Evolutionary conservation across 2,113 vertebrate species (phyloP), one percentile per base, ranked within the genome.

Genomic region (Todiramphus saurophagus): DNA sequence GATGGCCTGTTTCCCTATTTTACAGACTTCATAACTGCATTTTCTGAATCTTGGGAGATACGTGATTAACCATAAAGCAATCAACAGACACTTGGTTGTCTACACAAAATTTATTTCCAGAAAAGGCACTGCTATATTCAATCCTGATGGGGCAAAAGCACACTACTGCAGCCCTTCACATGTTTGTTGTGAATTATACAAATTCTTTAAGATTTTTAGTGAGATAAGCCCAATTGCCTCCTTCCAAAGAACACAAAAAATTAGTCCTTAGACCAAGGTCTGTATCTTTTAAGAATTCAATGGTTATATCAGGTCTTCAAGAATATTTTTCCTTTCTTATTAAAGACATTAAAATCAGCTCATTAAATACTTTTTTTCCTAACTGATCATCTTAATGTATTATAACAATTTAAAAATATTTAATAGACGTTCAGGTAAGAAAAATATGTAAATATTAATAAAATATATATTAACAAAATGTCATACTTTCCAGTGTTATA

Each of bases 271-370:
- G 30, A 67, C 5, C n/a, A 76, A 59, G 16, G 35, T 72, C 51
- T 63, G 13, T 53, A 28, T 7, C 11, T 91, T 79, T 81, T 35
- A 33, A 58, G 67, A 58, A 44, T 24, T 39, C 18, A 62, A 19
- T n/a, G 24, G 10, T 48, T 75, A 10, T 19, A 79, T 39, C 11
- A 53, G 4, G 7, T 59, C 72, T 80, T 63, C 28, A 66, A 37
- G n/a, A 59, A 31, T 18, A 18, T 44, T 73, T 60, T 84, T 44
- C 35, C 6, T 0, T 13, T 33, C 6, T 0, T 13, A n/a, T 8
- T 30, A 41, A 75, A 55, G 62, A 89, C 33, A 37, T 37, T 37
- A 37, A 24, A 44, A 80, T 68, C 10, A 80, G 21, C 11, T 89
- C 31, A 68, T 33, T 2, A 53, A 87, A 76, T 37, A 16, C 4